phyloP scores from a whole-genome alignment of 2,797 vertebrate genomes.

The Characodon lateralis region DNA sequence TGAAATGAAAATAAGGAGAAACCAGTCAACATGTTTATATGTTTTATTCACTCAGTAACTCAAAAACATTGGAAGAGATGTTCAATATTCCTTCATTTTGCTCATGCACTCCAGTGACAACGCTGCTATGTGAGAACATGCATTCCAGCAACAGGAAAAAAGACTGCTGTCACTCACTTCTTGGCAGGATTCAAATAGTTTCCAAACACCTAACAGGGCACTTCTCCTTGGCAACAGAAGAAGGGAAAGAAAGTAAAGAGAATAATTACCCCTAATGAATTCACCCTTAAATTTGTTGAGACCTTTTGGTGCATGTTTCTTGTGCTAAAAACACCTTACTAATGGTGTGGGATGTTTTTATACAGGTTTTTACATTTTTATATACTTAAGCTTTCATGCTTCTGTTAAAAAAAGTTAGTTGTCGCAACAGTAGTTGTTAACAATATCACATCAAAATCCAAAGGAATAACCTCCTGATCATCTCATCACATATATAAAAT shows the following conservation, averaged over 20 bases:
- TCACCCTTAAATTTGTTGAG: slow-evolving; percentile 48
- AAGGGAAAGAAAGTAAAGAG: slow-evolving; percentile 36
- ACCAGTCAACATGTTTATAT: not conserved
- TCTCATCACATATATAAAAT: too few species aligned
- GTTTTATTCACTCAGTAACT: slow-evolving; percentile 25
- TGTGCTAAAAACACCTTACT: slow-evolving; percentile 39
- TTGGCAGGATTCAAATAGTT: slow-evolving; percentile 61
- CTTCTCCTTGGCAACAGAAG: slow-evolving; percentile 61
- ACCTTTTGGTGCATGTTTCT: slow-evolving; percentile 49
- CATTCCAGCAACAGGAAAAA: slow-evolving; percentile 53
- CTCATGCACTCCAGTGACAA: slow-evolving; percentile 33
- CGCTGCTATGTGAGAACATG: slow-evolving; percentile 48
- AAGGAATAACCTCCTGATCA: too few species aligned
- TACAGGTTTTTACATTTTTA: too few species aligned
- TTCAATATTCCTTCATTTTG: slow-evolving; percentile 32
- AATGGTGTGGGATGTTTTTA: slow-evolving; percentile 39
- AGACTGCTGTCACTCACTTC: slow-evolving; percentile 54
- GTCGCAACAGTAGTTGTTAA: too few species aligned
- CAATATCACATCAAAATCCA: too few species aligned
- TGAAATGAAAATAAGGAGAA: slow-evolving; percentile 14
- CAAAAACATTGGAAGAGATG: slow-evolving; percentile 55
- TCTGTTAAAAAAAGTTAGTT: too few species aligned
- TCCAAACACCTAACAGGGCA: slow-evolving; percentile 40
- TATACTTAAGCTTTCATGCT: too few species aligned
- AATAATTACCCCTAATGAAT: slow-evolving; percentile 52